Base-by-base conservation (phyloP, 2,113 vertebrate genomes). In the Anoura caudifer region DNA sequence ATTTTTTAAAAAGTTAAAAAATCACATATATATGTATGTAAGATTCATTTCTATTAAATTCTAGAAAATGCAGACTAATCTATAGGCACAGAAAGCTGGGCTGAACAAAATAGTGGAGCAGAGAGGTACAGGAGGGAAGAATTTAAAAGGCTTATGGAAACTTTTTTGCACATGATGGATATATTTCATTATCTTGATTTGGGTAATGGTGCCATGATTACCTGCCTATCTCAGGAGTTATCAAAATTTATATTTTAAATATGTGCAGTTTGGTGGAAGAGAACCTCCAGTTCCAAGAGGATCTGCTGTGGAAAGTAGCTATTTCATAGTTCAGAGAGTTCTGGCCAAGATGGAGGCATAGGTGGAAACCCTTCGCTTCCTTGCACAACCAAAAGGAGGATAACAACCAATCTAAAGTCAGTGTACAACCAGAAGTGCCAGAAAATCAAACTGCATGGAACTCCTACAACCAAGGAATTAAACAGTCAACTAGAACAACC, bases 171-270 rank as follows among this genome's bases (percentile, higher is more conserved):
- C 26, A 28, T 77, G 36, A 87, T 33, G 52, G 31, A 80, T 47
- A 28, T 80, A 41, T 43, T 95, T 94, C 22, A 70, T 87, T 94
- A 87, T 61, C 13, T 89, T 81, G 59, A 54, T 83, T 94, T 89
- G 12, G 38, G 8, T 88, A 88, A 22, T 73, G 8, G 67, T 50
- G 77, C 72, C 84, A 36, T 41, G 26, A 13, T 45, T 72, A 50
- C 47, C 63, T 67, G 15, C 50, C 13, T 70, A 16, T 76, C 54
- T 89, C 24, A 83, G 31, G 84, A 92, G 38, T 92, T 87, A 79
- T 26, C 13, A 36, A 20, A 92, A 26, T 54, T 90, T 63, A 38
- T 20, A 80, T 92, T 95, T 96, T 73, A 93, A 92, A 22, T 89
- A 91, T 22, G 11, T 93, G 15, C 11, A 24, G 5, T 70, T 90